Evolutionary conservation across 2,888 invertebrate genomes (phyloP).

Genomic region (Thysanoteuthis rhombus): DNA sequence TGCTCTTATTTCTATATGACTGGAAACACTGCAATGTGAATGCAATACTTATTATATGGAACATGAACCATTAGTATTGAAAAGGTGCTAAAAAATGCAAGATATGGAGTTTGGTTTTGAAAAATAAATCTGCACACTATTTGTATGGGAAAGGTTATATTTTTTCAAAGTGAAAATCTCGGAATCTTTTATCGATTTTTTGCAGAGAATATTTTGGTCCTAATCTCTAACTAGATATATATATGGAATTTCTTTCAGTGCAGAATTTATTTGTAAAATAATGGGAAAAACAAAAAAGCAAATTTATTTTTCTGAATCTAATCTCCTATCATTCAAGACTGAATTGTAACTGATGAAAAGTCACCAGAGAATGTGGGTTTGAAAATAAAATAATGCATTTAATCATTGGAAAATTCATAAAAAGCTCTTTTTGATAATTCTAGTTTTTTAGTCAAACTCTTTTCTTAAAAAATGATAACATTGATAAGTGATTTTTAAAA

Average conservation of each 20-base stretch:
- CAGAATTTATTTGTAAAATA: too few relatives aligned
- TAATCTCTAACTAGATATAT: not conserved
- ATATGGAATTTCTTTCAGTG: not conserved
- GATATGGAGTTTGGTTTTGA: not conserved
- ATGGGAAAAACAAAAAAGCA: too few relatives aligned
- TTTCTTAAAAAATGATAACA: too few relatives aligned
- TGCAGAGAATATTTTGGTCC: not conserved
- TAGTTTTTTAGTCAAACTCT: too few relatives aligned
- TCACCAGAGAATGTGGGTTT: too few relatives aligned
- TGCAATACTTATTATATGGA: not conserved
- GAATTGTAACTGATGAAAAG: too few relatives aligned
- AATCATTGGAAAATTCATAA: too few relatives aligned
- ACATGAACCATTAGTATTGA: not conserved
- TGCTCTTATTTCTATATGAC: not conserved
- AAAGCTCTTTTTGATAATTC: too few relatives aligned
- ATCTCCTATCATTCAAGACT: too few relatives aligned
- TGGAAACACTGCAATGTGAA: not conserved
- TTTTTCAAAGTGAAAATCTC: not conserved
- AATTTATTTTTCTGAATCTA: too few relatives aligned
- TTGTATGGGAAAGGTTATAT: not conserved
- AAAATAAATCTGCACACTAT: not conserved
- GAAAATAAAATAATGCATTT: too few relatives aligned
- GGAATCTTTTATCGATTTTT: not conserved
- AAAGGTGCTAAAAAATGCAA: not conserved
- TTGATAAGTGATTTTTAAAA: too few relatives aligned